Percentiles rank a stretch among this genome's conserved stretches.
Conservation (phyloP, 2,113 vertebrate genomes). For the Hepsetus odoe region DNA sequence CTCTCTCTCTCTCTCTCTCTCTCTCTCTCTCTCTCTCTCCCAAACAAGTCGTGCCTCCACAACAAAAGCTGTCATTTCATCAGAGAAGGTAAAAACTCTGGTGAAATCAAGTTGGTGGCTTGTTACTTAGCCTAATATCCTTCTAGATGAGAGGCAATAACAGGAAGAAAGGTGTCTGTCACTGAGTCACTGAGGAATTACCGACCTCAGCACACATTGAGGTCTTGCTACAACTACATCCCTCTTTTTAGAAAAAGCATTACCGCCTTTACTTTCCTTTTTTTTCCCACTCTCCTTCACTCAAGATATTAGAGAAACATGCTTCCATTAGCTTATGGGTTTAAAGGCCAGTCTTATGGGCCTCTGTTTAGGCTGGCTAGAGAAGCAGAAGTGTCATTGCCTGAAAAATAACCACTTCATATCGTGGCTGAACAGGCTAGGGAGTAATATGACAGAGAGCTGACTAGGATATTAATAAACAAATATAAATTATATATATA, state of each 20-base stretch:
- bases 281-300: neutral
- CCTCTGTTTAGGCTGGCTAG: neutral
- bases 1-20: slow-evolving; percentile 42
- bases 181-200: slow-evolving; percentile 66
- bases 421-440: neutral
- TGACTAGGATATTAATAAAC: slow-evolving; percentile 49
- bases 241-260: slow-evolving; percentile 28
- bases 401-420: slow-evolving; percentile 13
- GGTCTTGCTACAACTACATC: slow-evolving; percentile 25
- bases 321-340: slow-evolving; percentile 15
- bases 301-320: slow-evolving; percentile 9
- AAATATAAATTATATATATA: slow-evolving; percentile 42
- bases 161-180: slow-evolving; percentile 61
- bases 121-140: slow-evolving; percentile 72
- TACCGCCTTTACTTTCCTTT: slow-evolving; percentile 19
- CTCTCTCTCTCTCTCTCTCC: slow-evolving; percentile 16
- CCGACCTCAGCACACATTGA: slow-evolving; percentile 47
- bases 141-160: slow-evolving; percentile 71
- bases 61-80: slow-evolving; percentile 69
- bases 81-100: slow-evolving; percentile 72
- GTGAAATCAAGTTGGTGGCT: slow-evolving; percentile 69
- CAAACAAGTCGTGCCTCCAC: slow-evolving; percentile 44
- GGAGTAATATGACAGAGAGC: neutral
- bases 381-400: neutral
- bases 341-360: slow-evolving; percentile 1